These are phyloP conservation scores for Acanthacorydalis orientalis DNA, from an alignment of 2,888 invertebrate species.

Conservation along the genomic window DNA sequence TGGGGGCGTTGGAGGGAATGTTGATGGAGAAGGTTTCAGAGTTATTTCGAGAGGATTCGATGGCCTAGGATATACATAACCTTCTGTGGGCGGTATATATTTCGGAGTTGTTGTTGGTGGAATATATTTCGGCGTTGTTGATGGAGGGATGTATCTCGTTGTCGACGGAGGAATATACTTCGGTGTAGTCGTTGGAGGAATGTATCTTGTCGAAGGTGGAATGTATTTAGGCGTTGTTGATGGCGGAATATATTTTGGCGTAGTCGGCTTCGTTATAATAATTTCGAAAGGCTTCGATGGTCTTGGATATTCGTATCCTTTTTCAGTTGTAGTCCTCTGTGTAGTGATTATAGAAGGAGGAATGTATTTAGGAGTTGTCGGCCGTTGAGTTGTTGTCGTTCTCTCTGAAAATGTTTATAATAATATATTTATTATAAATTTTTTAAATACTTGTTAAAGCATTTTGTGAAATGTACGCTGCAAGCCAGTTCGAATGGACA, in stretches of 20 bases:
- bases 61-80: conserved; percentile 3
- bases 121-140: not conserved
- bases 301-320: conserved; percentile 4
- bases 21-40: not conserved
- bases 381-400: not conserved
- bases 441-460: too few species aligned
- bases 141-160: not conserved
- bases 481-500: too few species aligned
- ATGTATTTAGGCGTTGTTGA: too few species aligned
- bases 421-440: too few species aligned
- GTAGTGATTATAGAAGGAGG: not conserved
- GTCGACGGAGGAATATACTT: not conserved
- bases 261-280: not conserved
- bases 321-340: not conserved
- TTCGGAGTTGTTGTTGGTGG: not conserved
- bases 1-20: not conserved
- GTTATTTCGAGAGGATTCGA: conserved; percentile 2
- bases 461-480: too few species aligned
- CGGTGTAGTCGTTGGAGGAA: not conserved
- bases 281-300: conserved; percentile 5
- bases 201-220: not conserved
- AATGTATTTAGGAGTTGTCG: not conserved
- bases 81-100: not conserved
- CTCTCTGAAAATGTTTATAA: not conserved
- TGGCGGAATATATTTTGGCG: not conserved